Base-by-base conservation (phyloP, 2,888 invertebrate species). In the Operophtera brumata region DNA sequence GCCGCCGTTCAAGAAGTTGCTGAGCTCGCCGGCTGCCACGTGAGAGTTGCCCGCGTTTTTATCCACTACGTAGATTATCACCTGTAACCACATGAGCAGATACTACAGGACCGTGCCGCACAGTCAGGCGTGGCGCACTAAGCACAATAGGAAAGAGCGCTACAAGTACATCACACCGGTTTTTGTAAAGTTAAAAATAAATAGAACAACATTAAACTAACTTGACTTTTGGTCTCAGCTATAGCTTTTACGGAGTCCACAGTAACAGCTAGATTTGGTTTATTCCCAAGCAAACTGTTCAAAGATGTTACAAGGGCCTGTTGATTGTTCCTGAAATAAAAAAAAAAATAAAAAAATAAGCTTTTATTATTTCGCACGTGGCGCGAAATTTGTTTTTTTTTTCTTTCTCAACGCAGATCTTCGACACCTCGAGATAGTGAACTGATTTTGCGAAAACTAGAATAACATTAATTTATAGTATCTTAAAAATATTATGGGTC, bases 181-280 rank as follows among this genome's bases (percentile, higher is more conserved):
- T 20, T 20, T 20, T 20, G 2, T 20, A 20, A 20, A 20, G 4
- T 3, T 20, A 3, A 20, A 20, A 20, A 20, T 20, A 3, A 20
- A 20, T 20, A 20, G 4, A 3, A 3, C 20, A 20, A 20, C 20
- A 3, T 20, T 40, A n/a, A 12, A 55, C 59, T 85, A 66, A 95
- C 91, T 91, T 97, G 96, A 34, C 94, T 93, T 85, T 94, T 96
- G 41, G 91, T 92, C 48, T 97, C 96, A 0, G 95, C 93, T 10
- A 94, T 82, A n/a, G 95, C 92, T 78, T 95, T 95, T 1, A 97
- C 90, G 34, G 93, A 93, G 64, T 96, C 95, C 39, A 97, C 92
- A 62, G 92, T 94, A 0, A 97, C 93, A 8, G 93, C 91, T 44
- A 98, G 88, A 74, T 96, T 96, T 0, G 96, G 96, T 79, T 95